Base-by-base conservation (phyloP, 2,797 vertebrate genomes). In the Melanotaenia boesemani region DNA sequence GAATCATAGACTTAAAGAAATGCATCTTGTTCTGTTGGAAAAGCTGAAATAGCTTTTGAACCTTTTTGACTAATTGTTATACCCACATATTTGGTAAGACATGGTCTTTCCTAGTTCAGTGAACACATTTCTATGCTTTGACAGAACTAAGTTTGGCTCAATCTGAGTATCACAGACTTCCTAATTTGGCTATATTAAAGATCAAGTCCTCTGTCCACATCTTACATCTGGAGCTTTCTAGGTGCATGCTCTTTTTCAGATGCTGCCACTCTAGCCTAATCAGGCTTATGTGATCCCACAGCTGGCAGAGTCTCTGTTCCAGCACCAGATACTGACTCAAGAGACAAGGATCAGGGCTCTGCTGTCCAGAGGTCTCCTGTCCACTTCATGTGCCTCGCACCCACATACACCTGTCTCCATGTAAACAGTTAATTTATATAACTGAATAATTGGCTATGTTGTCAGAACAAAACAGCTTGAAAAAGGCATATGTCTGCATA, bases 181-280 rank as follows among this genome's bases (percentile, higher is more conserved):
- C 69, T 83, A 15, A 28, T 88, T 37, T 37, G 36, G 9, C 34
- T 9, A 36, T 72, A 76, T 37, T 82, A 39, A 67, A 80, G 44
- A 76, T 67, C 34, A 24, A 41, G 71, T 36, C 50, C 48, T 59
- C 41, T 62, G 67, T 57, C 73, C 32, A 9, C 30, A 2, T 37
- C 36, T 37, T 9, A 37, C 36, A 11, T 11, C 11, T 37, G 36
- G 36, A 37, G 9, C 36, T 37, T 11, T 7, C 36, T 37, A 37
- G 36, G 39, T 75, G 64, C 37, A 13, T 12, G 37, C 12, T 39
- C 37, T 39, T 39, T 12, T 37, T 37, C 36, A 11, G 6, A 34
- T 37, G 36, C 58, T 65, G 65, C 58, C 32, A 48, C 71, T 76
- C 59, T 69, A 67, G 78, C 80, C 63, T 84, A 88, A 86, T 81